phyloP scores from a whole-genome alignment of 92 coral and sea anemone genomes.

The Umimayanthus kanabou region DNA sequence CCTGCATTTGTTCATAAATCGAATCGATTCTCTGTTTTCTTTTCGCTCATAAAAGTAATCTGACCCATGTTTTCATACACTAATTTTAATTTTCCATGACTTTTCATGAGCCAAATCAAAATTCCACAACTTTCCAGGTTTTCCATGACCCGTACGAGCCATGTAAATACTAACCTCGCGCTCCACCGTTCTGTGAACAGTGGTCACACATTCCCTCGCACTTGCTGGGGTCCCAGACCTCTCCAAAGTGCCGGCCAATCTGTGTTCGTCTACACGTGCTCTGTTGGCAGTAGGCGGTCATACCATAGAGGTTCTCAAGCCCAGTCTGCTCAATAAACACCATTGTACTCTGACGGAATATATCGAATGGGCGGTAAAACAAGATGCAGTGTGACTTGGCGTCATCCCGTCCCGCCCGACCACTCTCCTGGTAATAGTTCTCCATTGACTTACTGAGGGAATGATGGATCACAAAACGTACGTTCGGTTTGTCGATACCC shows the following conservation, averaged over 20 bases:
- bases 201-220: conserved; percentile 91
- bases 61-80: too few relatives aligned
- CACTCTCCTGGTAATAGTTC: conserved; percentile 95
- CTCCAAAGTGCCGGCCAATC: conserved; percentile 97
- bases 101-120: too few relatives aligned
- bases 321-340: conserved; percentile 92
- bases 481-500: conserved; percentile 97
- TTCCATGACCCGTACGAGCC: too few relatives aligned
- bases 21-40: too few relatives aligned
- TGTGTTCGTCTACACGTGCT: conserved; percentile 74
- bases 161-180: conserved; percentile 41
- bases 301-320: conserved; percentile 85
- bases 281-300: conserved; percentile 78
- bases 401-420: conserved; percentile 94
- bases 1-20: too few relatives aligned
- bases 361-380: conserved; percentile 88
- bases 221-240: conserved; percentile 79
- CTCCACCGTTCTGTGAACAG: conserved; percentile 54
- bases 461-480: conserved; percentile 95
- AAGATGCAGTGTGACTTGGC: conserved; percentile 73
- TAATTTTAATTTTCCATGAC: too few relatives aligned
- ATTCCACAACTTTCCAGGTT: too few relatives aligned
- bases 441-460: conserved; percentile 97
- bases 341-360: conserved; percentile 91
- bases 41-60: too few relatives aligned